phyloP scores from a whole-genome alignment of 1,140 invertebrate species.

The Aphelenchoides besseyi region DNA sequence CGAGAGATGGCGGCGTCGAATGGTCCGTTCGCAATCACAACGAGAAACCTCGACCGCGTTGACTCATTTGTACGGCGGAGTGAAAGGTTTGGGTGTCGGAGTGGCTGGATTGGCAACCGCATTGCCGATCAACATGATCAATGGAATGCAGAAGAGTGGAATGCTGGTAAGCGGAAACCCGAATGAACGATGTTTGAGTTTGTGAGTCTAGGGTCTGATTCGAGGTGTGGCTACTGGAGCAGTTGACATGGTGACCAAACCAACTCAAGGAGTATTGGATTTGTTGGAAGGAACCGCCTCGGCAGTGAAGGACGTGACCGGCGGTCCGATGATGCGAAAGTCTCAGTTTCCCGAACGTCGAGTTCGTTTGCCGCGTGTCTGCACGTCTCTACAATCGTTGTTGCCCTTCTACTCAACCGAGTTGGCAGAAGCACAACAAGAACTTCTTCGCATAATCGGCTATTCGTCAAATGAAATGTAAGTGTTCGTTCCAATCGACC shows the following conservation, averaged over 20 bases:
- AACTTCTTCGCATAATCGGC: conserved; percentile 38
- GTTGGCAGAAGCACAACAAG: conserved; percentile 46
- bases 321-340: conserved; percentile 17
- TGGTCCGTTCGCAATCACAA: conserved; percentile 65
- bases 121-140: conserved; percentile 84
- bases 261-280: conserved; percentile 90
- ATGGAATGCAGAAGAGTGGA: conserved; percentile 80
- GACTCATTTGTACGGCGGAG: conserved; percentile 81
- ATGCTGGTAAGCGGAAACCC: conserved; percentile 69
- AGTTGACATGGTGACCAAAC: conserved; percentile 91
- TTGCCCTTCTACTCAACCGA: conserved; percentile 37
- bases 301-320: conserved; percentile 76
- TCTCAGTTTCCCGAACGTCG: conserved; percentile 44
- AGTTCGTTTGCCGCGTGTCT: conserved; percentile 36
- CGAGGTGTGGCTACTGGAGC: conserved; percentile 87
- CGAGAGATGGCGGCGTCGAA: conserved; percentile 79
- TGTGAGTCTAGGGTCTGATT: conserved; percentile 72
- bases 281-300: conserved; percentile 86
- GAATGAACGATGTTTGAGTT: neutral
- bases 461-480: conserved; percentile 41
- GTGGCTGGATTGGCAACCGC: conserved; percentile 85
- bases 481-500: neutral
- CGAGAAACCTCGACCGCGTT: conserved; percentile 66
- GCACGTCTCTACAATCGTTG: conserved; percentile 37
- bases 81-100: conserved; percentile 88